These are phyloP conservation scores for Tretioscincus oriximinensis DNA, from an alignment of 2,113 vertebrate species.

Conservation along the genomic window DNA sequence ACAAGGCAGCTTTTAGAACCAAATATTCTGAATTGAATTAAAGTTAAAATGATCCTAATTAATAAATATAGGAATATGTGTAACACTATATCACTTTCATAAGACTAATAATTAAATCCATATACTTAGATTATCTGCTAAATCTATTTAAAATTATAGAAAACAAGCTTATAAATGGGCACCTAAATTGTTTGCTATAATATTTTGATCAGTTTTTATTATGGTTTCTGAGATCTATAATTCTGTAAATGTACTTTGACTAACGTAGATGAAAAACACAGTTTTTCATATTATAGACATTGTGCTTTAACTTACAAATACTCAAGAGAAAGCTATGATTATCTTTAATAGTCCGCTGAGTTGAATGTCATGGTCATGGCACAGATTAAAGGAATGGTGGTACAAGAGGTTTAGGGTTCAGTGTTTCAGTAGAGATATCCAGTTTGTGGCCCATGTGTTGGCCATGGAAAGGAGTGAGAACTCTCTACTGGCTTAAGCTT, in stretches of 20 bases:
- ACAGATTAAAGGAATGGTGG: too few species aligned
- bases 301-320: constrained; percentile 50
- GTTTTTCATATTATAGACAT: constrained; percentile 58
- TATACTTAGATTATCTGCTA: constrained; percentile 47
- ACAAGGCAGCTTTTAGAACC: constrained; percentile 72
- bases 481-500: too few species aligned
- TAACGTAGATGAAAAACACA: constrained; percentile 63
- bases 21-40: constrained; percentile 64
- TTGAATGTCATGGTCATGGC: neutral
- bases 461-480: too few species aligned
- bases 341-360: neutral
- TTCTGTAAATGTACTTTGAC: constrained; percentile 53
- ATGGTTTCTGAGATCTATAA: constrained; percentile 53
- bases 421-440: too few species aligned
- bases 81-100: constrained; percentile 35
- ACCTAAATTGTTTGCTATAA: constrained; percentile 35
- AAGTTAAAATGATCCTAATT: constrained; percentile 62
- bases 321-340: constrained; percentile 26
- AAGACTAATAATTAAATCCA: constrained; percentile 42
- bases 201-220: constrained; percentile 42
- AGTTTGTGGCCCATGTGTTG: too few species aligned
- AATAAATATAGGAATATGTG: constrained; percentile 45
- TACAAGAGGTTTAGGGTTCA: too few species aligned
- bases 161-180: neutral
- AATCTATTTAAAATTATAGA: constrained; percentile 17